A percentile compares a stretch with the other conserved stretches of the same genome.
phyloP scores from a whole-genome alignment of 2,888 invertebrate genomes.

The Protodeltote pygarga region DNA sequence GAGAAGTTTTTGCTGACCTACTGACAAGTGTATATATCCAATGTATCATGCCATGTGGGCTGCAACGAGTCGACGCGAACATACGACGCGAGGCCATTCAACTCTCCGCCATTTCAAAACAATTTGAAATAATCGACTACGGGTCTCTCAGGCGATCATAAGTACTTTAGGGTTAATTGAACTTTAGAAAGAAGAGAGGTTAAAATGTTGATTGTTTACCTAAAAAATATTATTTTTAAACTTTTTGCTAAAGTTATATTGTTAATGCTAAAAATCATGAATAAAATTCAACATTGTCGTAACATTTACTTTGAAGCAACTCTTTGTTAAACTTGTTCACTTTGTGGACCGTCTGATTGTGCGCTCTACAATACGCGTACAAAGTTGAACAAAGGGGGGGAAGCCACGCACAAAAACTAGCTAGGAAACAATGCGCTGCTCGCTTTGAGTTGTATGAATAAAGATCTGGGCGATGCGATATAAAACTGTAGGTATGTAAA shows the following conservation, averaged over 20 bases:
- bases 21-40: too few relatives aligned
- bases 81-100: too few relatives aligned
- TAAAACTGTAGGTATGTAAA: neutral
- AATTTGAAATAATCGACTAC: too few relatives aligned
- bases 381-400: conserved; percentile 2
- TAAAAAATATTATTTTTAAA: conserved; percentile 4
- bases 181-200: too few relatives aligned
- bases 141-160: too few relatives aligned
- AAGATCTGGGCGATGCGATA: neutral
- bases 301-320: conserved; percentile 4
- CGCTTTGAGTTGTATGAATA: neutral
- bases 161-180: too few relatives aligned
- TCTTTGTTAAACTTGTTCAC: conserved; percentile 19
- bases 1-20: too few relatives aligned
- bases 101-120: too few relatives aligned
- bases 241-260: neutral
- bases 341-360: conserved; percentile 9
- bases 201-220: too few relatives aligned
- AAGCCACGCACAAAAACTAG: conserved; percentile 8
- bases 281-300: conserved; percentile 2
- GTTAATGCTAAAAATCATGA: too few relatives aligned
- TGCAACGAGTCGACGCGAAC: too few relatives aligned
- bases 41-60: too few relatives aligned
- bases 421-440: neutral
- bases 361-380: conserved; percentile 2